A percentile compares a stretch with the other conserved stretches of the same genome.
Conservation (phyloP, 2,888 invertebrate genomes). For the Lottia scabra region DNA sequence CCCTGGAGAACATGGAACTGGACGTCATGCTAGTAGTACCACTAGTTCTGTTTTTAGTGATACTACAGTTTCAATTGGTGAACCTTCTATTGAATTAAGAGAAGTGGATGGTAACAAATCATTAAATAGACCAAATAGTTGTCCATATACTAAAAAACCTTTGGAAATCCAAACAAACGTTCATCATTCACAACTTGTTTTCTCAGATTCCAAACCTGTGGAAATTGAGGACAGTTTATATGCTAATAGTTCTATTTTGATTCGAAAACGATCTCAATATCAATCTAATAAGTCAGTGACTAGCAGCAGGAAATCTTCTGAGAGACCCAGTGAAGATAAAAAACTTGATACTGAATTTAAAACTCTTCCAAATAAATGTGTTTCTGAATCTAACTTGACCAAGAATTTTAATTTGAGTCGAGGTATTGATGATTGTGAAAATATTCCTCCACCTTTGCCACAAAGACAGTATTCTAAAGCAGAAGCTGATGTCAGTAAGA, state of each 20-base stretch:
- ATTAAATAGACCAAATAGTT: not conserved
- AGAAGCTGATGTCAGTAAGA: conserved; percentile 11
- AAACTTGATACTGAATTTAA: not conserved
- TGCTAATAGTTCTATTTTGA: conserved; percentile 50
- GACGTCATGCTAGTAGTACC: conserved; percentile 16
- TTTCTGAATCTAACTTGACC: not conserved
- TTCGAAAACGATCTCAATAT: conserved; percentile 42
- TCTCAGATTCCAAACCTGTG: not conserved
- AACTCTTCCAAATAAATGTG: not conserved
- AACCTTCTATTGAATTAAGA: conserved; percentile 5
- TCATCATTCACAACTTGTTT: conserved; percentile 9
- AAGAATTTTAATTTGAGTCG: not conserved
- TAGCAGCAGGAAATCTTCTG: not conserved
- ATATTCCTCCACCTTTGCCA: conserved; percentile 45
- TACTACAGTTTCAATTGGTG: conserved; percentile 1
- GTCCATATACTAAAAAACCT: not conserved
- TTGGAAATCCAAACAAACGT: not conserved
- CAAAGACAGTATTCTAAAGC: conserved; percentile 42
- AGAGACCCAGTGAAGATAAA: not conserved
- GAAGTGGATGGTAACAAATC: not conserved
- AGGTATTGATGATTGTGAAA: not conserved
- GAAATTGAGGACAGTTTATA: conserved; percentile 39
- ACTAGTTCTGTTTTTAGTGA: conserved; percentile 24
- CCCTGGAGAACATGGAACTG: conserved; percentile 18
- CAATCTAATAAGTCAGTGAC: conserved; percentile 6